Base-by-base conservation (phyloP, 2,888 invertebrate species). In the Sinohyriopsis cumingii region DNA sequence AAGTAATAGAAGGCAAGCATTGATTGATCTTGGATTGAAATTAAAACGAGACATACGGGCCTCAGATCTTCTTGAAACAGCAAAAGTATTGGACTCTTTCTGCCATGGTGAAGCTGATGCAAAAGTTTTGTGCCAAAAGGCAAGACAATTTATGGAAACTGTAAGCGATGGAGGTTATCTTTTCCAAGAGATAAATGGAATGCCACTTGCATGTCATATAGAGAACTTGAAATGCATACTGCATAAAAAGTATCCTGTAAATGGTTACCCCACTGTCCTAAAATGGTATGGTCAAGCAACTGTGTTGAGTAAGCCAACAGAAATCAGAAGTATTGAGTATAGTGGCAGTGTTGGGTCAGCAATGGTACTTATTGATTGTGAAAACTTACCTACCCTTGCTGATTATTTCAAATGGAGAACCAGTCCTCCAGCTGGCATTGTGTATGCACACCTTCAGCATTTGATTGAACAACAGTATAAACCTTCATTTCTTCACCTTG, bases 11-110 rank as follows among this genome's bases (percentile, higher is more conserved):
- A 20, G 62, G 5, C 57, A 20, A 18, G 53, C 56, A 7, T 24
- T 68, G 4, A 28, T 55, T 19, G 66, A 64, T 20, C 33, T 75
- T 24, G 75, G 75, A 57, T 24, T 75, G 18, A 75, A 68, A 59
- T 55, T 66, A 53, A 53, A 20, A 55, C 22, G 68, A 9, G 45
- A 66, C n/a, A 25, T 72, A 6, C 65, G 54, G 5, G 53, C 59
- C n/a, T 33, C 56, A 54, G 72, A 75, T n/a, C 63, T 75, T 24
- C 61, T 66, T n/a, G 19, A 59, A 22, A 63, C 62, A 22, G 70
- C 72, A 55, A 45, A 62, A 9, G 24, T 60, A 63, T 45, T 72
- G 3, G 53, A 72, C 15, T 28, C 57, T 20, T 45, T 24, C 15
- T 24, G 63, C 24, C 3, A 24, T 20, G 55, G 15, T 19, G 22